A percentile compares a stretch with the other conserved stretches of the same genome.
These are phyloP conservation scores for Conus betulinus DNA, from an alignment of 1,140 invertebrate genomes.

Conservation along the genomic window DNA sequence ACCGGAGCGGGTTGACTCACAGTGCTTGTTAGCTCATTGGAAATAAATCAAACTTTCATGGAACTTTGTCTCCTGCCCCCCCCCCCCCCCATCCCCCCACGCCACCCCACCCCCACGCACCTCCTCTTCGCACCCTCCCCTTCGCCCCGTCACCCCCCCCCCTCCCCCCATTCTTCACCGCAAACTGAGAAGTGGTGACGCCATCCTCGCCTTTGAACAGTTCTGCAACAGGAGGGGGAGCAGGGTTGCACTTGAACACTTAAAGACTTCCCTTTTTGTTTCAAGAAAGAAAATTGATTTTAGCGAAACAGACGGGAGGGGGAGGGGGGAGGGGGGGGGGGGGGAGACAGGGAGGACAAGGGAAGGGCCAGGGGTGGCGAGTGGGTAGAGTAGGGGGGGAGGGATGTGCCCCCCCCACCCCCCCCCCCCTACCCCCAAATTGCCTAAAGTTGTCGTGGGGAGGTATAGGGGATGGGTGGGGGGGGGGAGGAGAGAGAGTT, in stretches of 20 bases:
- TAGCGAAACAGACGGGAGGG: background rate
- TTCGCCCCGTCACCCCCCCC: too few species aligned
- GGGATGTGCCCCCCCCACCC: background rate
- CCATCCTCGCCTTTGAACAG: background rate
- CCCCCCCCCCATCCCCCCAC: background rate
- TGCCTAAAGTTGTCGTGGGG: too few species aligned
- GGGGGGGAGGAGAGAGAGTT: too few species aligned
- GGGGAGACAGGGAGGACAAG: too few species aligned
- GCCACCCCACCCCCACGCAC: background rate
- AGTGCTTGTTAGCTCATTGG: conserved; percentile 25
- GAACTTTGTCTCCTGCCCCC: background rate
- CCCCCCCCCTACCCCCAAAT: too few species aligned
- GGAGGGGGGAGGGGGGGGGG: too few species aligned
- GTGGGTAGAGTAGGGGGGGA: background rate
- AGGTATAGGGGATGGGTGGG: too few species aligned
- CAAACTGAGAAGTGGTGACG: too few species aligned
- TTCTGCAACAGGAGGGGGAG: background rate
- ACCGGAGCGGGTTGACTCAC: background rate
- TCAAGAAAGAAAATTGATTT: conserved; percentile 15
- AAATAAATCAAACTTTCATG: conserved; percentile 23
- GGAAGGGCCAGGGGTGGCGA: background rate
- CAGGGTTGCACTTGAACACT: background rate
- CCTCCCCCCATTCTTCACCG: too few species aligned
- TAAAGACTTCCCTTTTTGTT: background rate
- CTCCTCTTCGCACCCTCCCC: too few species aligned